Conservation (phyloP, 2,888 invertebrate genomes). For the Tetranychus truncatus region DNA sequence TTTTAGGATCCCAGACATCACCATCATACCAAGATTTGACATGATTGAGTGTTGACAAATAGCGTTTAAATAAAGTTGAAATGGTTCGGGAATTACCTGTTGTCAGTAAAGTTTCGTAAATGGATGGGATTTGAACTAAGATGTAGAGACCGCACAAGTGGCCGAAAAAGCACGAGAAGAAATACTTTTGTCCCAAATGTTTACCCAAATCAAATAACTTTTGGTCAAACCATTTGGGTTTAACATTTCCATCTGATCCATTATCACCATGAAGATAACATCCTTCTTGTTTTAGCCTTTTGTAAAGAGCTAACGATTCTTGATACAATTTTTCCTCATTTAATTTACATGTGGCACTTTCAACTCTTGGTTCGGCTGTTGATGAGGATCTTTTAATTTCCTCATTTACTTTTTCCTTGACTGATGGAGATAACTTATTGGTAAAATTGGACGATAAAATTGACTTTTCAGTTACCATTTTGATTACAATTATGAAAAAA, state of each 20-base stretch:
- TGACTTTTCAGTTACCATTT: too few relatives aligned
- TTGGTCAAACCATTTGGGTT: constrained; percentile 16
- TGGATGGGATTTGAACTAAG: constrained; percentile 24
- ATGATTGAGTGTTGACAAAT: constrained; percentile 57
- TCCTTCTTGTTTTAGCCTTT: neutral
- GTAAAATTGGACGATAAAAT: too few relatives aligned
- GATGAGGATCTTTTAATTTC: too few relatives aligned
- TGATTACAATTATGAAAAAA: too few relatives aligned
- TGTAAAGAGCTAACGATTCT: neutral
- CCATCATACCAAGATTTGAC: constrained; percentile 57
- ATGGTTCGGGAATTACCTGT: constrained; percentile 25
- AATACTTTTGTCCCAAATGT: constrained; percentile 10
- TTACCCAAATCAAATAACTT: constrained; percentile 5
- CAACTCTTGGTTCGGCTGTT: neutral
- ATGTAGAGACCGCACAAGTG: constrained; percentile 26
- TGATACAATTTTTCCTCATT: neutral
- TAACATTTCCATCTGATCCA: neutral
- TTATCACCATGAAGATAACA: neutral
- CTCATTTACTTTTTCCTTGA: too few relatives aligned
- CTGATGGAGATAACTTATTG: too few relatives aligned
- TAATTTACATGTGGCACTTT: neutral
- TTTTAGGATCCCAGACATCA: constrained; percentile 43
- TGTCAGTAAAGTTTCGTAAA: constrained; percentile 22
- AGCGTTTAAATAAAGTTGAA: constrained; percentile 43
- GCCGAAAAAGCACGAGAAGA: constrained; percentile 25